Percentiles rank a stretch among this genome's conserved stretches.
These are phyloP conservation scores for Marisa cornuarietis DNA, from an alignment of 1,140 invertebrate species.

Conservation along the genomic window DNA sequence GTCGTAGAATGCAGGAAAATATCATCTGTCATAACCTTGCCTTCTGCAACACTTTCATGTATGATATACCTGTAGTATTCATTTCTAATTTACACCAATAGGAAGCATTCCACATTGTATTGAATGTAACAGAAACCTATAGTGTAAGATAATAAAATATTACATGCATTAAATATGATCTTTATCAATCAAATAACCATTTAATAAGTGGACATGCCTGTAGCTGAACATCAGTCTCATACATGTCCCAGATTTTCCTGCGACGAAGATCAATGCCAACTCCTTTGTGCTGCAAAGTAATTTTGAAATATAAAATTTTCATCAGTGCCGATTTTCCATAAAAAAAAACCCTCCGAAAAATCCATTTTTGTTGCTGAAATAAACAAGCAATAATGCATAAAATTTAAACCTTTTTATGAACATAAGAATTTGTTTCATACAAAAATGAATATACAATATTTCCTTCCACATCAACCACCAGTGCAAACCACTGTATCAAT, in stretches of 20 bases:
- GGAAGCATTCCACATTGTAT: too few relatives aligned
- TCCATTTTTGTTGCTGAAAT: neutral
- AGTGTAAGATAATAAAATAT: too few relatives aligned
- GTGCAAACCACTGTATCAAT: neutral
- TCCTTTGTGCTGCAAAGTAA: slow-evolving; percentile 70
- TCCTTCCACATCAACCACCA: too few relatives aligned
- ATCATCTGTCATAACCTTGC: too few relatives aligned
- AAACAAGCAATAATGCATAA: neutral
- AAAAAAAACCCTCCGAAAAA: neutral
- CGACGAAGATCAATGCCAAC: slow-evolving; percentile 88
- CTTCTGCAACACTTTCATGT: too few relatives aligned
- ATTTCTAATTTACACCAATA: too few relatives aligned
- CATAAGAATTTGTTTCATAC: neutral
- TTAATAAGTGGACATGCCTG: slow-evolving; percentile 37
- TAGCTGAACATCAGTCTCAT: slow-evolving; percentile 54
- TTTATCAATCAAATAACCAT: too few relatives aligned
- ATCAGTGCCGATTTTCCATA: neutral
- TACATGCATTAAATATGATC: too few relatives aligned
- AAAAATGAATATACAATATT: neutral
- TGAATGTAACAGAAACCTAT: too few relatives aligned
- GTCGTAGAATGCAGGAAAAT: too few relatives aligned
- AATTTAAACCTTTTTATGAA: neutral
- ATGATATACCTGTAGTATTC: too few relatives aligned
- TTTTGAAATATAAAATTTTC: neutral
- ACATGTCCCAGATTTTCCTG: slow-evolving; percentile 88